Percentiles rank a stretch among this genome's conserved stretches.
Evolutionary conservation across 92 coral and sea anemone genomes (phyloP).

Genomic region (Phenganax marumi): DNA sequence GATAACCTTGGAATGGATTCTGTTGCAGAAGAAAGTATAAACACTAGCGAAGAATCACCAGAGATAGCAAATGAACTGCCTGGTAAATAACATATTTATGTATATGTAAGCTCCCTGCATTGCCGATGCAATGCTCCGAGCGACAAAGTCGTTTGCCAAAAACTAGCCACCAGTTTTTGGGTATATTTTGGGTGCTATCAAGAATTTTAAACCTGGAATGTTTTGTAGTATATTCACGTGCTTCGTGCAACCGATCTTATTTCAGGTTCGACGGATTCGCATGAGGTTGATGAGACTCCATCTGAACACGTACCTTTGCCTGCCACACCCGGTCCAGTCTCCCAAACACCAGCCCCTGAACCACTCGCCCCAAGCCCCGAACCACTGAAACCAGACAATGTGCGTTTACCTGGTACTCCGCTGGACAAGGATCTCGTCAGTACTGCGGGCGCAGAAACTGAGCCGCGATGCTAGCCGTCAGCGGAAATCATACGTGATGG

Average conservation of each 20-base stretch:
- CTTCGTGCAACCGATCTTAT: not conserved
- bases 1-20: constrained; percentile 41
- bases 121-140: too few relatives aligned
- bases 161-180: too few relatives aligned
- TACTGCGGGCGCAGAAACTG: constrained; percentile 17
- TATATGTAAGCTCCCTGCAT: too few relatives aligned
- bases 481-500: not conserved
- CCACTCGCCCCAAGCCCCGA: constrained; percentile 63
- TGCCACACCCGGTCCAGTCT: not conserved
- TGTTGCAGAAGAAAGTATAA: not conserved
- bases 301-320: constrained; percentile 1
- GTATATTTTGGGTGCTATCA: too few relatives aligned
- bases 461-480: not conserved
- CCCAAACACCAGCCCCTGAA: constrained; percentile 41
- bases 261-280: not conserved
- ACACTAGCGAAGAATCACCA: not conserved
- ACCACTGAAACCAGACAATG: constrained; percentile 74
- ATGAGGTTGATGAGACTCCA: constrained; percentile 14
- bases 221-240: not conserved
- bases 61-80: not conserved
- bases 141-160: too few relatives aligned
- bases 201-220: not conserved
- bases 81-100: not conserved
- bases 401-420: constrained; percentile 94
- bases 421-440: constrained; percentile 65